A percentile compares a stretch with the other conserved stretches of the same genome.
Conservation (phyloP, 2,797 vertebrate genomes). For the Rallus crepitans region DNA sequence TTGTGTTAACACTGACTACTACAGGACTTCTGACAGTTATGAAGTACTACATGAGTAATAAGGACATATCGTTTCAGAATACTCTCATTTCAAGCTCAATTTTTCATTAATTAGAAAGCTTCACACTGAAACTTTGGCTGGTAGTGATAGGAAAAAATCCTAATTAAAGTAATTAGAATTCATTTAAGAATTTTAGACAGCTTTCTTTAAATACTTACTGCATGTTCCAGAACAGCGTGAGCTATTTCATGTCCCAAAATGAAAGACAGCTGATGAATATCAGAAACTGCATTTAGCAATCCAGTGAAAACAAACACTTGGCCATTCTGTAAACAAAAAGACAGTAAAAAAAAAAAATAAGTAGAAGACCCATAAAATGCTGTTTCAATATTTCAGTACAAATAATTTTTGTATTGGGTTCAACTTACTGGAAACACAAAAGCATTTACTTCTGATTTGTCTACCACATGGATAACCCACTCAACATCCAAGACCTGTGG, state of each 20-base stretch:
- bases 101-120: neutral
- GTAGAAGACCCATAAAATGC: neutral
- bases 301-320: slow-evolving; percentile 95
- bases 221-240: slow-evolving; percentile 90
- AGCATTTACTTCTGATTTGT: slow-evolving; percentile 86
- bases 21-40: neutral
- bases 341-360: neutral
- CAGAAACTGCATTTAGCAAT: slow-evolving; percentile 86
- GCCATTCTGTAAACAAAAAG: slow-evolving; percentile 84
- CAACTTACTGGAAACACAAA: slow-evolving; percentile 93
- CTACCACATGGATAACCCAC: slow-evolving; percentile 91
- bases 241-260: slow-evolving; percentile 96
- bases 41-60: neutral
- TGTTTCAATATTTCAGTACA: neutral
- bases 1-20: neutral
- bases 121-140: neutral
- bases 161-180: neutral
- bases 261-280: slow-evolving; percentile 90
- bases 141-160: neutral
- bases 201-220: slow-evolving; percentile 83
- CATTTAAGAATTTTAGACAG: neutral
- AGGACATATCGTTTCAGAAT: neutral
- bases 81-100: neutral
- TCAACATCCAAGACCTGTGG: slow-evolving; percentile 82
- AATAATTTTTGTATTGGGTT: neutral